Conservation (phyloP, 2,113 vertebrate species). For the Odontesthes bonariensis region DNA sequence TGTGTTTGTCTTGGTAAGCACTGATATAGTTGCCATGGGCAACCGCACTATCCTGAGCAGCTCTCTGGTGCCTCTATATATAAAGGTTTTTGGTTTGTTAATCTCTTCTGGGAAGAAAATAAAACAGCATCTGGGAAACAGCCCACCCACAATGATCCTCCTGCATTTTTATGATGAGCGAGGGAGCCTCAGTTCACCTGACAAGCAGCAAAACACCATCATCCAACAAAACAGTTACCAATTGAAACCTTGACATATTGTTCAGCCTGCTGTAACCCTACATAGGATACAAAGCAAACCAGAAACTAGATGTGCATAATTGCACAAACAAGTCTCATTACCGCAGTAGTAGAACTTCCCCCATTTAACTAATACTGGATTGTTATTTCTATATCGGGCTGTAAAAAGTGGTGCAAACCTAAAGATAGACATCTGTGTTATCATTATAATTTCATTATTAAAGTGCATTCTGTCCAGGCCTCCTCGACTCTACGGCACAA, state of each 20-base stretch:
- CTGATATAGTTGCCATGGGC: conserved; percentile 79
- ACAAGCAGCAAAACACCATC: conserved; percentile 14
- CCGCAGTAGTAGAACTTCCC: background rate
- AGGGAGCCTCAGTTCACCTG: conserved; percentile 59
- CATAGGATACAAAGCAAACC: background rate
- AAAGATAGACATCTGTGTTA: background rate
- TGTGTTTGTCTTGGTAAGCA: conserved; percentile 73
- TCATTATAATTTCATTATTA: conserved; percentile 20
- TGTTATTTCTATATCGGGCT: background rate
- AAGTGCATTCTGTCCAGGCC: conserved; percentile 7
- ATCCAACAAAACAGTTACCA: conserved; percentile 5
- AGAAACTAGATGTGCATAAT: background rate
- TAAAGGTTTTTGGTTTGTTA: conserved; percentile 68
- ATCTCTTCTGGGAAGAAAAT: conserved; percentile 71
- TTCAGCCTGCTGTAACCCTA: background rate
- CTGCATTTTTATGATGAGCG: conserved; percentile 56
- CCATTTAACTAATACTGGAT: too few species aligned
- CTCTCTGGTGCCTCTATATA: conserved; percentile 63
- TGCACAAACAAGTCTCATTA: background rate
- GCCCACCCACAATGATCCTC: conserved; percentile 60
- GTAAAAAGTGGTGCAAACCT: background rate
- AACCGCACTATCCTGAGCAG: conserved; percentile 73
- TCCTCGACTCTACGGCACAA: conserved; percentile 16
- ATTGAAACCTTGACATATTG: background rate
- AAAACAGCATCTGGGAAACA: conserved; percentile 71